These are phyloP conservation scores for Spilarctia lutea DNA, from an alignment of 2,888 invertebrate species.

Conservation along the genomic window DNA sequence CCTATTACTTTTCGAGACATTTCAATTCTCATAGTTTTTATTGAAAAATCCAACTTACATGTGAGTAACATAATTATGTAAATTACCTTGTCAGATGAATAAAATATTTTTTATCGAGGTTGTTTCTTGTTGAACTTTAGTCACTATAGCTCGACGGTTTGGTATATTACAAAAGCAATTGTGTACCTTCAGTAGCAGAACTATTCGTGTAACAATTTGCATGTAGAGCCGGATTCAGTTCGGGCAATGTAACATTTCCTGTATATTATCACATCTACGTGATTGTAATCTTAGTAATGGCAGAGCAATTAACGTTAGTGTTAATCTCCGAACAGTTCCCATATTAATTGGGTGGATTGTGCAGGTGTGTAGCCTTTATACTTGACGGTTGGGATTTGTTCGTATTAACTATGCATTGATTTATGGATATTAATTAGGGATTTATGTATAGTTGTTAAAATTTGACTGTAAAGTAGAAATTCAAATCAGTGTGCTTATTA, in stretches of 20 bases:
- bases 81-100: too few relatives aligned
- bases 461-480: not conserved
- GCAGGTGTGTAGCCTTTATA: constrained; percentile 35
- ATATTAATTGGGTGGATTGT: constrained; percentile 40
- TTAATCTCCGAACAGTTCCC: constrained; percentile 46
- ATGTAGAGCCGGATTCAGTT: constrained; percentile 11
- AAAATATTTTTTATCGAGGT: not conserved
- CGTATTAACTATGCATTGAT: constrained; percentile 42
- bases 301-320: constrained; percentile 38
- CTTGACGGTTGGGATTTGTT: constrained; percentile 34
- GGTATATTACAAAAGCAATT: not conserved
- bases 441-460: not conserved
- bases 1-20: not conserved
- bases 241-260: constrained; percentile 22
- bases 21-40: not conserved
- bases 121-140: not conserved
- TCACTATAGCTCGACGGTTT: not conserved
- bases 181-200: not conserved
- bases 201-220: constrained; percentile 20
- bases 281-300: constrained; percentile 49
- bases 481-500: not conserved
- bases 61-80: not conserved
- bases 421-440: constrained; percentile 12
- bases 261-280: constrained; percentile 36
- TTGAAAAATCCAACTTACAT: not conserved